These are phyloP conservation scores for Trissoscelio sp. DNA, from an alignment of 2,888 invertebrate genomes.

Conservation along the genomic window DNA sequence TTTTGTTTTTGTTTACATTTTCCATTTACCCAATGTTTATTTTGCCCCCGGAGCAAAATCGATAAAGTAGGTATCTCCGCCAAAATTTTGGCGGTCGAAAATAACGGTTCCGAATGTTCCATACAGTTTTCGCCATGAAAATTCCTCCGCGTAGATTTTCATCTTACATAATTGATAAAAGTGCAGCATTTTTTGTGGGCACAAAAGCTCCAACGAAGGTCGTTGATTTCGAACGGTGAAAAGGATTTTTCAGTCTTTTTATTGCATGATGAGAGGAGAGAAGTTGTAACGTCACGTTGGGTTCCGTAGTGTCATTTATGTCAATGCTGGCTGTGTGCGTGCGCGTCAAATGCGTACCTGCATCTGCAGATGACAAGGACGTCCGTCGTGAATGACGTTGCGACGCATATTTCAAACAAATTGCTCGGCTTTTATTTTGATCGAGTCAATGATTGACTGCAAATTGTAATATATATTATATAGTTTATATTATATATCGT, in stretches of 20 bases:
- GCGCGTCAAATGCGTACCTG: constrained; percentile 34
- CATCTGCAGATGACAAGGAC: constrained; percentile 54
- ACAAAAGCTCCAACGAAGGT: no score
- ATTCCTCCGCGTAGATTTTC: background rate
- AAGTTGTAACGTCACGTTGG: constrained; percentile 39
- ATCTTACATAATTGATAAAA: background rate
- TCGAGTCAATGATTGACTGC: no score
- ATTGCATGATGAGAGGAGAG: constrained; percentile 16
- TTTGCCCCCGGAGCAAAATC: no score
- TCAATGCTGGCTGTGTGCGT: constrained; percentile 47
- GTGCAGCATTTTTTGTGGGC: constrained; percentile 1
- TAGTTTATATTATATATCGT: no score
- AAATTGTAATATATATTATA: no score
- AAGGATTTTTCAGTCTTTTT: constrained; percentile 36
- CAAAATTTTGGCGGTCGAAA: constrained; percentile 51
- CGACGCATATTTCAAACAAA: constrained; percentile 28
- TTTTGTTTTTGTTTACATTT: no score
- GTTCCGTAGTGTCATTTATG: constrained; percentile 52
- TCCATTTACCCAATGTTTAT: no score
- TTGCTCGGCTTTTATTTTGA: constrained; percentile 19
- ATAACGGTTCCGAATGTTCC: constrained; percentile 44
- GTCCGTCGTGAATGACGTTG: constrained; percentile 45
- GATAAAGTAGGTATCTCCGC: constrained; percentile 40
- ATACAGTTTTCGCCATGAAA: constrained; percentile 31
- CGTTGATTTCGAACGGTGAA: constrained; percentile 52